A percentile compares a stretch with the other conserved stretches of the same genome.
These are phyloP conservation scores for Myrmecobius fasciatus DNA, from an alignment of 2,113 vertebrate species.

Conservation along the genomic window DNA sequence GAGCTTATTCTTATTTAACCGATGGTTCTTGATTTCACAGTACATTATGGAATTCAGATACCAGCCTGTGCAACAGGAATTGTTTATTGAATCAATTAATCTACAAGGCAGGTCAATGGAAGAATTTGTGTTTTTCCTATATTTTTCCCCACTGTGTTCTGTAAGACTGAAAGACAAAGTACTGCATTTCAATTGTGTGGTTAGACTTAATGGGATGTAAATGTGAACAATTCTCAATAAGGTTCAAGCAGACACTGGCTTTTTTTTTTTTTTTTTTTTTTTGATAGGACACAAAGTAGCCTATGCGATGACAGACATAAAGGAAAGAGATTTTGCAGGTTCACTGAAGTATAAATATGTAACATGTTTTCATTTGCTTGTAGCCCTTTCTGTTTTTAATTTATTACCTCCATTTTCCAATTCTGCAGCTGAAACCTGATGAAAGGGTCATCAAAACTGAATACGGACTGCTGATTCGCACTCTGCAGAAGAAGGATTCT, in stretches of 20 bases:
- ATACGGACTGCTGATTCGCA: slow-evolving; percentile 94
- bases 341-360: slow-evolving; percentile 38
- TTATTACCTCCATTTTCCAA: slow-evolving; percentile 64
- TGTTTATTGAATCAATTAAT: slow-evolving; percentile 41
- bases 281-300: not conserved
- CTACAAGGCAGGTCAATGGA: not conserved
- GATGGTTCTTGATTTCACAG: not conserved
- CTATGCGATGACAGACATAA: slow-evolving; percentile 41
- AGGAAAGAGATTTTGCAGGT: slow-evolving; percentile 25
- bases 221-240: not conserved
- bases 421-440: slow-evolving; percentile 89
- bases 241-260: not conserved
- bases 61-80: not conserved
- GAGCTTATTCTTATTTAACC: not conserved
- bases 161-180: slow-evolving; percentile 18
- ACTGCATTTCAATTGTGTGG: not conserved
- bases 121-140: slow-evolving; percentile 45
- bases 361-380: slow-evolving; percentile 54
- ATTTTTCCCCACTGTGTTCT: not conserved
- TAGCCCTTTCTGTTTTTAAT: slow-evolving; percentile 56
- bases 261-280: slow-evolving; percentile 19
- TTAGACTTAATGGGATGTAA: slow-evolving; percentile 14
- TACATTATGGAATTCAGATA: not conserved
- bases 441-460: slow-evolving; percentile 93
- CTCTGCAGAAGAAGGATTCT: slow-evolving; percentile 88